Evolutionary conservation across 2,113 vertebrate genomes (phyloP).

Genomic region (Apteryx owenii): DNA sequence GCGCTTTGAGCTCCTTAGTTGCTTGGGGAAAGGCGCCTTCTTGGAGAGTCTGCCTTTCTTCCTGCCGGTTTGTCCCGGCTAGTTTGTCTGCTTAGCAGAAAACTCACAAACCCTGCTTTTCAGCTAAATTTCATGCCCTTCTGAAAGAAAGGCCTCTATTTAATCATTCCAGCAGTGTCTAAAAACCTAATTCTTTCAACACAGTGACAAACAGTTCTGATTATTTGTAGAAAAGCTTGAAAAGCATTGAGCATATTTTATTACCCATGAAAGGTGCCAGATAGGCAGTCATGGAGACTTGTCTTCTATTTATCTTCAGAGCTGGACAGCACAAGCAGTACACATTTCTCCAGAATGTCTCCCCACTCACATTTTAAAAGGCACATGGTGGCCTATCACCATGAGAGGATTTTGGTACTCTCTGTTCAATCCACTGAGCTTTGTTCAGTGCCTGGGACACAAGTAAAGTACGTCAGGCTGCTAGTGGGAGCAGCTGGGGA

Average conservation of each 20-base stretch:
- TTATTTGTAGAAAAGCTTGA: slow-evolving; percentile 61
- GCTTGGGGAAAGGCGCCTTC: background rate
- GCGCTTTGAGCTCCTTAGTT: background rate
- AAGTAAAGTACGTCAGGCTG: background rate
- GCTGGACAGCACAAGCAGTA: background rate
- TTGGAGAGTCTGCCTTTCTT: background rate
- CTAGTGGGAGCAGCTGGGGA: background rate
- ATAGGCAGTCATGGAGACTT: slow-evolving; percentile 24
- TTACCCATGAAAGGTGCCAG: slow-evolving; percentile 37
- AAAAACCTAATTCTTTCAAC: slow-evolving; percentile 26
- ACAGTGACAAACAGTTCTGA: slow-evolving; percentile 53
- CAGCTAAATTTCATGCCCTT: slow-evolving; percentile 38
- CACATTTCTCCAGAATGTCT: background rate
- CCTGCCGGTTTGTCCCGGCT: background rate
- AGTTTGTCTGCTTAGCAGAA: background rate
- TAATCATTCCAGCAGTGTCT: slow-evolving; percentile 12
- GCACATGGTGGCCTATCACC: background rate
- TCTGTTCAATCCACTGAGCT: background rate
- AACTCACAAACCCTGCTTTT: slow-evolving; percentile 11
- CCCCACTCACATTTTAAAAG: background rate
- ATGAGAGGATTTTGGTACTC: background rate
- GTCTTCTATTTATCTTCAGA: slow-evolving; percentile 36
- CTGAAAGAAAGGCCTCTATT: slow-evolving; percentile 37
- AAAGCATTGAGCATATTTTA: slow-evolving; percentile 12
- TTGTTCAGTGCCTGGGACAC: background rate